Conservation (phyloP, 2,797 vertebrate species). For the Gouania willdenowi region DNA sequence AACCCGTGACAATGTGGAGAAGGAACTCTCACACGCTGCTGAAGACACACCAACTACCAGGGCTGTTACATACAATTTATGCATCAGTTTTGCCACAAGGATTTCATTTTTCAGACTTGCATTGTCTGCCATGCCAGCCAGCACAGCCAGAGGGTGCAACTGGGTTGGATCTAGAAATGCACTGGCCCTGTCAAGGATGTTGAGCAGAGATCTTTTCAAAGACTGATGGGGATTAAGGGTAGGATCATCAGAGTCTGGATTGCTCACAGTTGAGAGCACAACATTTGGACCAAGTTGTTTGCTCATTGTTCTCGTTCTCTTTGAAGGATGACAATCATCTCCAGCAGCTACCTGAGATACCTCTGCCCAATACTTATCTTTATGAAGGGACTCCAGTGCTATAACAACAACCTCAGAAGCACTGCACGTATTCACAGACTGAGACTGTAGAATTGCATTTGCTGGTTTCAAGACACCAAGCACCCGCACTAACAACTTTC, state of each 20-base stretch:
- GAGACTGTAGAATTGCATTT: conserved; percentile 15
- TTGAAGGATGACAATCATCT: not conserved
- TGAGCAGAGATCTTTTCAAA: not conserved
- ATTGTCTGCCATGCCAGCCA: too few relatives aligned
- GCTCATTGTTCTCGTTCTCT: not conserved
- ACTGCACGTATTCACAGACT: not conserved
- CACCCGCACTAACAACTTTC: not conserved
- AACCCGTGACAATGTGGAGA: too few relatives aligned
- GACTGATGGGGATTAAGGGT: not conserved
- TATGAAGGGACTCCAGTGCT: conserved; percentile 18
- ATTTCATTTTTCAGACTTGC: too few relatives aligned
- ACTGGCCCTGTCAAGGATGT: too few relatives aligned
- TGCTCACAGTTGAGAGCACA: too few relatives aligned
- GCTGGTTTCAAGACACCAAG: conserved; percentile 15
- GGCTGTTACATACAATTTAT: too few relatives aligned
- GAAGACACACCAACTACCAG: too few relatives aligned
- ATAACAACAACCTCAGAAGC: conserved; percentile 4
- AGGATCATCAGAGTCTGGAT: not conserved
- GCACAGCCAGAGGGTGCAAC: too few relatives aligned
- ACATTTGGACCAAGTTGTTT: not conserved
- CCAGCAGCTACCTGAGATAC: not conserved
- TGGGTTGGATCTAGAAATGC: too few relatives aligned
- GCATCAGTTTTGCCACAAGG: too few relatives aligned
- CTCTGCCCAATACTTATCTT: too few relatives aligned
- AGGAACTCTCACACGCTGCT: too few relatives aligned